phyloP scores from a whole-genome alignment of 2,888 invertebrate species.

The Athalia cordata region DNA sequence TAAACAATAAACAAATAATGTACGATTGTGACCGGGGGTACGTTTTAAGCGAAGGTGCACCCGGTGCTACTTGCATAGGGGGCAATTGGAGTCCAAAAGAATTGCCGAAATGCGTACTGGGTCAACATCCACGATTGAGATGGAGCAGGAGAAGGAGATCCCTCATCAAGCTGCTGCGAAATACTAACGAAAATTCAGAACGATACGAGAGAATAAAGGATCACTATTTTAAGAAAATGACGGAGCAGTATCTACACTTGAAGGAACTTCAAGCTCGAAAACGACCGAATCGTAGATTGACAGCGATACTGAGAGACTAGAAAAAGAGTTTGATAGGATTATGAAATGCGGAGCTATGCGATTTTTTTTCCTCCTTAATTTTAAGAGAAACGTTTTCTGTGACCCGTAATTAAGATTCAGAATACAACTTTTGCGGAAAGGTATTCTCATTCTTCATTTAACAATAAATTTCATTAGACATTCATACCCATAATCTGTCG shows the following conservation, averaged over 20 bases:
- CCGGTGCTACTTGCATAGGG: conserved; percentile 95
- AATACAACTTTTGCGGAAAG: too few species aligned
- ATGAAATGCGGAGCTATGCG: too few species aligned
- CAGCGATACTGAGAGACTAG: conserved; percentile 16
- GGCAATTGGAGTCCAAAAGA: conserved; percentile 95
- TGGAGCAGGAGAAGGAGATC: conserved; percentile 85
- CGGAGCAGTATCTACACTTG: not conserved
- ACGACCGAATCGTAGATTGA: conserved; percentile 11
- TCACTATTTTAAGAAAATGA: conserved; percentile 20
- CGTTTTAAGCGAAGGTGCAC: conserved; percentile 89
- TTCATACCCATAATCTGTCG: not conserved
- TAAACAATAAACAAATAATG: conserved; percentile 95
- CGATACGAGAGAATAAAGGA: conserved; percentile 14
- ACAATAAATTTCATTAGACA: too few species aligned
- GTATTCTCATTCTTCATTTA: too few species aligned
- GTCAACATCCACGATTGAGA: conserved; percentile 90
- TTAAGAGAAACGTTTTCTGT: too few species aligned
- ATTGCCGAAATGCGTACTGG: conserved; percentile 89
- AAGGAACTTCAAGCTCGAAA: conserved; percentile 5
- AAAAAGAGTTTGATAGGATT: not conserved
- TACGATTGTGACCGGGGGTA: conserved; percentile 96
- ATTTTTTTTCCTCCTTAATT: too few species aligned
- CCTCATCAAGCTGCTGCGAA: conserved; percentile 55
- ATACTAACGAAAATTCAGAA: not conserved
- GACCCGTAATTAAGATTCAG: too few species aligned